Evolutionary conservation across 2,113 vertebrate species (phyloP).

Genomic region (Lagopus leucura): DNA sequence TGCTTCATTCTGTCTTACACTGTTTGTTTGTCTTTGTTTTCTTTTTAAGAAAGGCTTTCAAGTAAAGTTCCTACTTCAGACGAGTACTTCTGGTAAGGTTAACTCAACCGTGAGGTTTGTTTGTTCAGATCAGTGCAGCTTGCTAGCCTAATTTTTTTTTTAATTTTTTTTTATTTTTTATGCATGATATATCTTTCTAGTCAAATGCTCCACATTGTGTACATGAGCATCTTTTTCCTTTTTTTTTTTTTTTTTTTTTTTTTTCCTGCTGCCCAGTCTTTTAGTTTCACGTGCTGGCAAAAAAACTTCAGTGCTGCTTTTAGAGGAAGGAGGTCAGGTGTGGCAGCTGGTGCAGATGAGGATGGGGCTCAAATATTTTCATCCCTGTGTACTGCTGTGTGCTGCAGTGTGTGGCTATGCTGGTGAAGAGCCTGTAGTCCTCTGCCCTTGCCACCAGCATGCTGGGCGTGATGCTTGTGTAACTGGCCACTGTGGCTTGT

Average conservation of each 20-base stretch:
- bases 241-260: background rate
- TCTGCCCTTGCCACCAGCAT: accelerated
- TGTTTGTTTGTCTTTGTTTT: slow-evolving; percentile 24
- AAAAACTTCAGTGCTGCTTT: accelerated
- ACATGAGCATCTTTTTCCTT: background rate
- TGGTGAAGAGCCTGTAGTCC: accelerated
- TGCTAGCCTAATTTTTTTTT: background rate
- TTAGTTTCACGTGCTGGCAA: background rate
- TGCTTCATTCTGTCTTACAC: slow-evolving; percentile 17
- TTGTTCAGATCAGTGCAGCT: slow-evolving; percentile 10
- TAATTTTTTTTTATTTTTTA: background rate
- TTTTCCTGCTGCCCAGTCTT: background rate
- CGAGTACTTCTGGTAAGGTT: slow-evolving; percentile 15
- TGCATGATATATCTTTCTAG: background rate
- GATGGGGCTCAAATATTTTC: background rate
- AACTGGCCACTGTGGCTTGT: accelerated
- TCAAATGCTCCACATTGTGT: background rate
- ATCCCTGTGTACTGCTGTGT: accelerated
- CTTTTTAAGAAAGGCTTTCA: slow-evolving; percentile 34
- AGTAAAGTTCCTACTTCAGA: background rate
- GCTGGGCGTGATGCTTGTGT: background rate
- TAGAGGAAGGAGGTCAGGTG: background rate
- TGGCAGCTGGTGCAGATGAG: background rate
- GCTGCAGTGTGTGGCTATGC: accelerated
- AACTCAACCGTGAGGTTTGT: background rate